Percentiles rank a stretch among this genome's conserved stretches.
phyloP scores from a whole-genome alignment of 2,113 vertebrate species.

The Macquaria australasica region DNA sequence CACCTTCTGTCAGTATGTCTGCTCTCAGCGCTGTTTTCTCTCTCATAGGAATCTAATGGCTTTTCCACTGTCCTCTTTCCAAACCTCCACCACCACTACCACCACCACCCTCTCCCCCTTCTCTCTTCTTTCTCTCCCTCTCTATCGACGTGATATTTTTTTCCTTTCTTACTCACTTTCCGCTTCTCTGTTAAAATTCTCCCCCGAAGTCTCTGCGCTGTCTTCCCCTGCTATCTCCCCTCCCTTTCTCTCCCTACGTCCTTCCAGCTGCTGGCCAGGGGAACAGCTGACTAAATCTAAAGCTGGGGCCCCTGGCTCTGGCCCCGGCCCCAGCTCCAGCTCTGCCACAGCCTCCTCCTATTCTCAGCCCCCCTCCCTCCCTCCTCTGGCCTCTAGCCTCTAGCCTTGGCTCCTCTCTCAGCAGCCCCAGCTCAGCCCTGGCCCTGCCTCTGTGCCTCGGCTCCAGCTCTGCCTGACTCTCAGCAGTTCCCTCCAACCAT shows the following conservation, averaged over 20 bases:
- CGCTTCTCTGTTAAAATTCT: slow-evolving; percentile 53
- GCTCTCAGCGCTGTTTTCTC: slow-evolving; percentile 74
- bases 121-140: slow-evolving; percentile 30
- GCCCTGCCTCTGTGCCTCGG: slow-evolving; percentile 72
- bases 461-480: slow-evolving; percentile 76
- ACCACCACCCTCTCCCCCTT: slow-evolving; percentile 34
- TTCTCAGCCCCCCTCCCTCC: slow-evolving; percentile 62
- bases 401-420: slow-evolving; percentile 77
- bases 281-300: slow-evolving; percentile 85
- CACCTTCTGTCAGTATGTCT: slow-evolving; percentile 81
- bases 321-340: slow-evolving; percentile 55
- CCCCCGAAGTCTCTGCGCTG: slow-evolving; percentile 34
- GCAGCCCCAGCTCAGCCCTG: slow-evolving; percentile 70
- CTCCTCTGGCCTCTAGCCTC: slow-evolving; percentile 74
- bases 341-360: slow-evolving; percentile 64
- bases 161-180: slow-evolving; percentile 52
- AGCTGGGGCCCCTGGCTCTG: slow-evolving; percentile 78
- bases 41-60: slow-evolving; percentile 81
- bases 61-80: slow-evolving; percentile 82
- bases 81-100: slow-evolving; percentile 69
- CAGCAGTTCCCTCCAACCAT: slow-evolving; percentile 68
- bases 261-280: slow-evolving; percentile 81
- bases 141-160: slow-evolving; percentile 38
- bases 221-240: slow-evolving; percentile 51
- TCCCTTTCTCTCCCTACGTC: slow-evolving; percentile 52